phyloP scores from a whole-genome alignment of 2,113 vertebrate genomes.

The Aviceda subcristata region DNA sequence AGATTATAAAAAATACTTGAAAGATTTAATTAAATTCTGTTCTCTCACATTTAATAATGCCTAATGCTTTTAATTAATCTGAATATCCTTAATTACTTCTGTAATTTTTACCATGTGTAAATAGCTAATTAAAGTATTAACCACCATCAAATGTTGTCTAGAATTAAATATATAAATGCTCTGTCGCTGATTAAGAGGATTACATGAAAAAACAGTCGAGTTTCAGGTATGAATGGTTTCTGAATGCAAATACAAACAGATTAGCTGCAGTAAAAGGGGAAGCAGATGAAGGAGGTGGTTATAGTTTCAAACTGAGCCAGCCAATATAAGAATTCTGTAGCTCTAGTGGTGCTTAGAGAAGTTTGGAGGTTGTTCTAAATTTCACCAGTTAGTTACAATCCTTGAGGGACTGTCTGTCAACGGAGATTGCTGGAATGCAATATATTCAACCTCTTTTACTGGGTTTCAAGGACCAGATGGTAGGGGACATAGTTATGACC shows the following conservation, averaged over 20 bases:
- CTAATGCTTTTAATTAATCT: constrained; percentile 74
- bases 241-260: background rate
- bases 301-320: background rate
- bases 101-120: constrained; percentile 72
- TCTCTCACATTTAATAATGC: constrained; percentile 65
- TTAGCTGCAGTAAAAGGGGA: background rate
- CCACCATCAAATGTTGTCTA: constrained; percentile 16
- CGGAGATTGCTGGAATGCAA: background rate
- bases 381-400: background rate
- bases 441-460: background rate
- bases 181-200: constrained; percentile 54
- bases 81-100: constrained; percentile 66
- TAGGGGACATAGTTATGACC: background rate
- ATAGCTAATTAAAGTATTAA: constrained; percentile 75
- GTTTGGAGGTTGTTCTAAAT: constrained; percentile 7
- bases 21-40: constrained; percentile 70
- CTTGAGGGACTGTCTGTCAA: background rate
- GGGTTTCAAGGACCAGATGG: constrained; percentile 24
- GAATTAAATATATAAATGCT: constrained; percentile 68
- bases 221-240: constrained; percentile 24
- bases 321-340: background rate
- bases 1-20: constrained; percentile 46
- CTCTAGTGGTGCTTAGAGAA: background rate
- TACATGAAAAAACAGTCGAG: constrained; percentile 13
- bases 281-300: background rate